These are phyloP conservation scores for Drosophila guanche DNA, from an alignment of 1,140 invertebrate species.

Conservation along the genomic window DNA sequence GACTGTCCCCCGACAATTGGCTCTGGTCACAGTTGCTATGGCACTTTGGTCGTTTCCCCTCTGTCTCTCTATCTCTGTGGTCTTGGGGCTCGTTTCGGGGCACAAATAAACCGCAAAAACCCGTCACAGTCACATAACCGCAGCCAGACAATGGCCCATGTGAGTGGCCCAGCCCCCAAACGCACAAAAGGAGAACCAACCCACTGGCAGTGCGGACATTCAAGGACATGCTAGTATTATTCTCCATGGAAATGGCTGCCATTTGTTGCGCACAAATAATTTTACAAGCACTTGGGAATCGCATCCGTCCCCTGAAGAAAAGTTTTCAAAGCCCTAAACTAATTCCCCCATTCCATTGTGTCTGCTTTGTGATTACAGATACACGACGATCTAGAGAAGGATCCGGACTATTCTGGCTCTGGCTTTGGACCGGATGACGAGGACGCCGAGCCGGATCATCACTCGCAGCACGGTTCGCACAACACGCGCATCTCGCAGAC, in stretches of 20 bases:
- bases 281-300: too few relatives aligned
- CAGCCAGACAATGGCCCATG: constrained; percentile 65
- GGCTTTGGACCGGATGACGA: constrained; percentile 89
- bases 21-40: constrained; percentile 72
- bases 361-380: constrained; percentile 70
- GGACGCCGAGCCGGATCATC: constrained; percentile 83
- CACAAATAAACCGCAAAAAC: constrained; percentile 67
- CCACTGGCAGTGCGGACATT: constrained; percentile 19
- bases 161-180: constrained; percentile 29
- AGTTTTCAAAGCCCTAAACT: not conserved
- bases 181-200: too few relatives aligned
- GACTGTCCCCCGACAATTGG: constrained; percentile 59
- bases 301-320: too few relatives aligned
- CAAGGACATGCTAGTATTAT: constrained; percentile 71
- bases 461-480: constrained; percentile 61
- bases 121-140: constrained; percentile 44
- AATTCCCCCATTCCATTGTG: not conserved
- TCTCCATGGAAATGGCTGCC: constrained; percentile 66
- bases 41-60: constrained; percentile 11
- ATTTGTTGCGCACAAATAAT: constrained; percentile 62
- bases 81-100: constrained; percentile 37
- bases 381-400: constrained; percentile 85
- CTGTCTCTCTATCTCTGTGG: constrained; percentile 9
- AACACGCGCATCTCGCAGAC: constrained; percentile 56
- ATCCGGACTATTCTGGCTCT: constrained; percentile 88